These are phyloP conservation scores for Melanophora roralis DNA, from an alignment of 2,888 invertebrate species.

Conservation along the genomic window DNA sequence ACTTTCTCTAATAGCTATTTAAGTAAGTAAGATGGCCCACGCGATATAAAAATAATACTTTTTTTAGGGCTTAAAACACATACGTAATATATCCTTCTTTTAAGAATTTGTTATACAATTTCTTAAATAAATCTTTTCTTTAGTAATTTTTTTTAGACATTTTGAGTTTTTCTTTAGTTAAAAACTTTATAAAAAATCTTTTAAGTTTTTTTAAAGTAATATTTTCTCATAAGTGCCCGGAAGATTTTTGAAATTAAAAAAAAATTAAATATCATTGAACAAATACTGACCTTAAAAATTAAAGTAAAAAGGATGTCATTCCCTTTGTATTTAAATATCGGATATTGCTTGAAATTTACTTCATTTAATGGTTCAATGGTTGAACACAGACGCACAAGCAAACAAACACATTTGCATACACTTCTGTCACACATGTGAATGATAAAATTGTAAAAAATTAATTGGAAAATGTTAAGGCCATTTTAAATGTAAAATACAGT, in stretches of 20 bases:
- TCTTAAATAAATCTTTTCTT: too few species aligned
- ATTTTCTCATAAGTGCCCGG: too few species aligned
- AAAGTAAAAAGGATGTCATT: neutral
- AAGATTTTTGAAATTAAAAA: neutral
- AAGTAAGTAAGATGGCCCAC: too few species aligned
- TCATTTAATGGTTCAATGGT: constrained; percentile 18
- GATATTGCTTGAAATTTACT: constrained; percentile 1
- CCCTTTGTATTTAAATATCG: neutral
- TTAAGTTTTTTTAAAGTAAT: neutral
- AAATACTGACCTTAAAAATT: neutral
- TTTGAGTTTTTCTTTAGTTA: too few species aligned
- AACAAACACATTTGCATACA: neutral
- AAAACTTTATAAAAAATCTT: too few species aligned
- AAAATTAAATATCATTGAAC: neutral
- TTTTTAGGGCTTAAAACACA: too few species aligned
- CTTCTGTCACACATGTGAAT: neutral
- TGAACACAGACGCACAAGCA: neutral
- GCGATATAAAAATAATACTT: too few species aligned
- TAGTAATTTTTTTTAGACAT: too few species aligned
- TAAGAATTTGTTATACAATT: too few species aligned
- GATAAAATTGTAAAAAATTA: constrained; percentile 6
- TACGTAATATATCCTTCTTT: too few species aligned
- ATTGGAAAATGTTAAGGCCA: neutral
- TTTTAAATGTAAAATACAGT: neutral
- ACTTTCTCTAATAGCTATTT: too few species aligned